Conservation (phyloP, 1,140 invertebrate genomes). For the Zelostemma sp. region DNA sequence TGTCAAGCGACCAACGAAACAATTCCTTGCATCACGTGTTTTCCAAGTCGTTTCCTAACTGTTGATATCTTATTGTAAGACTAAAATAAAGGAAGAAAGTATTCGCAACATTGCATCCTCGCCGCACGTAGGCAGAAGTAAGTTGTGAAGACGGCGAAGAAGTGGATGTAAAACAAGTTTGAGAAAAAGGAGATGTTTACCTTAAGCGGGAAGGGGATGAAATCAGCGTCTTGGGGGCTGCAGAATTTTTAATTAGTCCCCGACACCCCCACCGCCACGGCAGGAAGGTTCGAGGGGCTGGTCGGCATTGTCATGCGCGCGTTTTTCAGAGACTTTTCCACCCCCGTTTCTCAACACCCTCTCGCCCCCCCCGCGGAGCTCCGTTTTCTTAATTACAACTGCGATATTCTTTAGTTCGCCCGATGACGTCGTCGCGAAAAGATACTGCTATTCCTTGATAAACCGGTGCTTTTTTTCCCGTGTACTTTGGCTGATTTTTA, state of each 20-base stretch:
- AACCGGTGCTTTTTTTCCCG: slow-evolving; percentile 8
- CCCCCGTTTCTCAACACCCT: slow-evolving; percentile 53
- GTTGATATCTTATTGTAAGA: background rate
- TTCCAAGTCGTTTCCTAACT: background rate
- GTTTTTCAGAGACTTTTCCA: slow-evolving; percentile 69
- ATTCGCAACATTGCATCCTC: background rate
- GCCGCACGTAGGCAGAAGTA: slow-evolving; percentile 5
- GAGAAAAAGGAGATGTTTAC: slow-evolving; percentile 41
- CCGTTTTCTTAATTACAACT: slow-evolving; percentile 71
- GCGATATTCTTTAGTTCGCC: slow-evolving; percentile 70
- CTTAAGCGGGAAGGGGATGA: slow-evolving; percentile 42
- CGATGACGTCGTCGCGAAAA: slow-evolving; percentile 69
- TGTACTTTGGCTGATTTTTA: too few species aligned
- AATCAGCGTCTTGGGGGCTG: slow-evolving; percentile 57
- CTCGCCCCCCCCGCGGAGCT: slow-evolving; percentile 47
- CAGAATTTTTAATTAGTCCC: slow-evolving; percentile 69
- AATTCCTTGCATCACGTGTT: background rate
- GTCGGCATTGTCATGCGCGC: slow-evolving; percentile 69
- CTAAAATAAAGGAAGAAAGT: too few species aligned
- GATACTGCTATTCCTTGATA: slow-evolving; percentile 57
- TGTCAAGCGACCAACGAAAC: too few species aligned
- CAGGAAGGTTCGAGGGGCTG: slow-evolving; percentile 45
- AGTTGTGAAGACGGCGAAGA: slow-evolving; percentile 12
- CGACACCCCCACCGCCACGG: slow-evolving; percentile 48
- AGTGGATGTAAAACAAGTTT: slow-evolving; percentile 9